Evolutionary conservation across 2,797 vertebrate genomes (phyloP).

Genomic region (Hydrophis major): DNA sequence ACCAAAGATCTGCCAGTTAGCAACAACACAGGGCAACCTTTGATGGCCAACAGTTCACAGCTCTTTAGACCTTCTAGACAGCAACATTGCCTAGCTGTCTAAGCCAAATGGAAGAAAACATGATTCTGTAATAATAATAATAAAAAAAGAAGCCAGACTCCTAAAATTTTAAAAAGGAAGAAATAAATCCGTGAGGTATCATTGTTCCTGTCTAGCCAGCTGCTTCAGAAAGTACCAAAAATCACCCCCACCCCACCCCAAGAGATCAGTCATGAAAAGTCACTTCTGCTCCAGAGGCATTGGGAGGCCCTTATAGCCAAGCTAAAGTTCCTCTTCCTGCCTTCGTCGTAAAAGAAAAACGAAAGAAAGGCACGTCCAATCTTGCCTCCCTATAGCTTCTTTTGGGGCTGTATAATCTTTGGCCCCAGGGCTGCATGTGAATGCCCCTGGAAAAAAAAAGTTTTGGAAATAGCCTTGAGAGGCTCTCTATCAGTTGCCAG

Average conservation of each 20-base stretch:
- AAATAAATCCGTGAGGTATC: neutral
- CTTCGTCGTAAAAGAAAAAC: neutral
- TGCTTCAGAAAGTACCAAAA: neutral
- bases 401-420: neutral
- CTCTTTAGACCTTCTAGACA: conserved; percentile 1
- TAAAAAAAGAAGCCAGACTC: neutral
- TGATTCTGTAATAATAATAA: neutral
- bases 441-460: neutral
- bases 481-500: neutral
- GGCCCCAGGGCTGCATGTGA: neutral
- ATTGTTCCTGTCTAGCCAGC: neutral
- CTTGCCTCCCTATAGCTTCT: neutral
- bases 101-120: conserved; percentile 7
- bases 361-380: neutral
- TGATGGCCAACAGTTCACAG: conserved; percentile 5
- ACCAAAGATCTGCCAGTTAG: conserved; percentile 14
- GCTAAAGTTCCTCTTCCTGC: neutral
- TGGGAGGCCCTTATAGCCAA: neutral
- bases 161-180: neutral
- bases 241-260: no score
- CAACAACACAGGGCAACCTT: conserved; percentile 8
- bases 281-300: neutral
- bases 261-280: neutral
- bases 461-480: neutral
- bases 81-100: neutral